Evolutionary conservation across 92 coral and sea anemone species (phyloP), one percentile per base, ranked within the genome.

Genomic region (Porites rus): DNA sequence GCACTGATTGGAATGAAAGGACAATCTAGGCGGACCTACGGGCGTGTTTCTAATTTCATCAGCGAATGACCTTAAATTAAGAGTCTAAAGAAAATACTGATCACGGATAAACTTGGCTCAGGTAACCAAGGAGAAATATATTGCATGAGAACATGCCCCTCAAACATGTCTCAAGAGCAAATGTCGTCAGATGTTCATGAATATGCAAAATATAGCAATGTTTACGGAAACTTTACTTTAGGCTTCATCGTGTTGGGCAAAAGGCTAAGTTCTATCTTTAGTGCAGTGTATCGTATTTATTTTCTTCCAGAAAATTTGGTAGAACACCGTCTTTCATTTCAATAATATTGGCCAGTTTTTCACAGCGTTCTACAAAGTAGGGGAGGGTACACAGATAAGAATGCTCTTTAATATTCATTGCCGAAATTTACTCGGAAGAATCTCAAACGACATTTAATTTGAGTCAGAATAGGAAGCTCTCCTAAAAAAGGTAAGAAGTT

Each of bases 61-160:
- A 4, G 46, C 46, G 46, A 38, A 38, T 4, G 46, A 38, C 46
- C 46, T 3, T 38, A 38, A 38, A 38, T 4, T 3, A 38, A 38
- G 7, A 38, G 6, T 38, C 46, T 2, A 38, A 38, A 38, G 46
- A 38, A 38, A 38, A 38, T 38, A 4, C 46, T 38, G 46, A 56
- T 10, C 61, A 10, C 4, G 2, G 1, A 4, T 56, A 56, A 56
- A 56, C 13, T 20, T 21, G 46, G 46, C 46, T 38, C 46, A 38
- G 46, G 50, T 67, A 67, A 67, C 72, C 72, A 8, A 67, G 72
- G 72, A 22, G 72, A 67, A 67, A 25, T 67, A 11, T 21, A n/a
- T 65, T 65, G 28, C 22, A 21, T 16, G 11, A 67, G 50, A 24
- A 24, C 72, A 67, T 38, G 72, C 72, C 25, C 18, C 72, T 8